These are phyloP conservation scores for Calliphora vicina DNA, from an alignment of 1,140 invertebrate genomes.

Conservation along the genomic window DNA sequence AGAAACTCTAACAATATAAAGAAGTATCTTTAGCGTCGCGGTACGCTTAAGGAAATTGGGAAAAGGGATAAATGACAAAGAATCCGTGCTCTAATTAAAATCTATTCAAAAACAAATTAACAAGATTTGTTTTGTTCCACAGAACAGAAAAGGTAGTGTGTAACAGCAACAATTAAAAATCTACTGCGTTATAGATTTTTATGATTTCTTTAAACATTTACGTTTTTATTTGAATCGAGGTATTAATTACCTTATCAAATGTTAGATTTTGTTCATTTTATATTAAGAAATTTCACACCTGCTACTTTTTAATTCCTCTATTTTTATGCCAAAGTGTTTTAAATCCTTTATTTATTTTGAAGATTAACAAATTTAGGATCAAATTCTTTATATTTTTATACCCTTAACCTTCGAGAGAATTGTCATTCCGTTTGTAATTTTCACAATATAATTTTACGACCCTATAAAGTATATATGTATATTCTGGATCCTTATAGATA, in stretches of 20 bases:
- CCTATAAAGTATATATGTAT: no score
- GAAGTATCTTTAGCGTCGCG: background rate
- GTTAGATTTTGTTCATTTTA: background rate
- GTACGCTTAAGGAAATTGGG: background rate
- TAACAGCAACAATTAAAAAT: no score
- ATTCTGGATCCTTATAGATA: no score
- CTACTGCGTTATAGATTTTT: background rate
- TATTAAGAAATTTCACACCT: background rate
- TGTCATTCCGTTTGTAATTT: no score
- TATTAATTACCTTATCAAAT: background rate
- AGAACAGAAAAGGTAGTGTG: no score
- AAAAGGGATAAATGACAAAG: background rate
- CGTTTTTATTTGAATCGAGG: background rate
- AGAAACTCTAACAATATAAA: background rate
- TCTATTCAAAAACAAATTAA: slow-evolving; percentile 5
- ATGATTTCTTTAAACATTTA: background rate
- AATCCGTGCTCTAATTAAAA: background rate
- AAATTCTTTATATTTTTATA: no score
- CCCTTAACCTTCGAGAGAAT: no score
- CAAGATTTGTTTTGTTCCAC: background rate
- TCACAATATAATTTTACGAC: no score
- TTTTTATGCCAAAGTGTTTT: background rate
- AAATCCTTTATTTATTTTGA: background rate
- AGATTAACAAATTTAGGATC: background rate
- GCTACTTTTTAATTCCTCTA: background rate